phyloP scores from a whole-genome alignment of 2,113 vertebrate genomes.

The Sclerurus mexicanus region DNA sequence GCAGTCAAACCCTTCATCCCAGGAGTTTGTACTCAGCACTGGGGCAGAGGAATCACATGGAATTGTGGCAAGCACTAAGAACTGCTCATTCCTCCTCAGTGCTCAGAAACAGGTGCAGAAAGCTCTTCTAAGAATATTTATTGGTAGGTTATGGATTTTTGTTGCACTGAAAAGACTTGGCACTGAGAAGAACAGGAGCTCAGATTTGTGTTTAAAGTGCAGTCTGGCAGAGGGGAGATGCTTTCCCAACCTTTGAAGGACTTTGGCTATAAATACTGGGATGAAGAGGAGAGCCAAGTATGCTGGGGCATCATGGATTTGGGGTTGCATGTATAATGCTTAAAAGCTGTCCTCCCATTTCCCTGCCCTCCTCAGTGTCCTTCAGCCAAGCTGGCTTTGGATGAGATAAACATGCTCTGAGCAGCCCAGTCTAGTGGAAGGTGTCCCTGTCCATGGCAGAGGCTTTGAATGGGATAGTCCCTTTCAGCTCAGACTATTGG shows the following conservation, averaged over 20 bases:
- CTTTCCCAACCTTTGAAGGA: background rate
- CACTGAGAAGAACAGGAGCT: background rate
- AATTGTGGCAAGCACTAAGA: background rate
- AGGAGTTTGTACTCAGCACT: background rate
- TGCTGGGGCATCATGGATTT: background rate
- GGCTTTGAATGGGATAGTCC: background rate
- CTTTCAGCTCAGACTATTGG: background rate
- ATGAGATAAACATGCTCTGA: background rate
- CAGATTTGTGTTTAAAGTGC: background rate
- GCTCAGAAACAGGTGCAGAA: background rate
- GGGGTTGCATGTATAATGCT: background rate
- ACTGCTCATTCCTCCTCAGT: background rate
- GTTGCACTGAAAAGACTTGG: background rate
- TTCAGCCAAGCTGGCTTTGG: background rate
- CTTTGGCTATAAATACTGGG: background rate
- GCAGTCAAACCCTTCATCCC: background rate
- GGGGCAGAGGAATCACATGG: background rate
- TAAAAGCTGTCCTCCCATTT: background rate
- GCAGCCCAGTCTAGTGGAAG: background rate
- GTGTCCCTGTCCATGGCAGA: background rate
- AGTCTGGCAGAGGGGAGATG: background rate
- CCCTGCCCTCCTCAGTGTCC: background rate
- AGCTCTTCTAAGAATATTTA: background rate
- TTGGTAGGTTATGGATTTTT: background rate
- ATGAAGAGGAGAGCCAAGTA: background rate